These are phyloP conservation scores for Bruchidius siliquastri DNA, from an alignment of 2,888 invertebrate genomes.

Conservation along the genomic window DNA sequence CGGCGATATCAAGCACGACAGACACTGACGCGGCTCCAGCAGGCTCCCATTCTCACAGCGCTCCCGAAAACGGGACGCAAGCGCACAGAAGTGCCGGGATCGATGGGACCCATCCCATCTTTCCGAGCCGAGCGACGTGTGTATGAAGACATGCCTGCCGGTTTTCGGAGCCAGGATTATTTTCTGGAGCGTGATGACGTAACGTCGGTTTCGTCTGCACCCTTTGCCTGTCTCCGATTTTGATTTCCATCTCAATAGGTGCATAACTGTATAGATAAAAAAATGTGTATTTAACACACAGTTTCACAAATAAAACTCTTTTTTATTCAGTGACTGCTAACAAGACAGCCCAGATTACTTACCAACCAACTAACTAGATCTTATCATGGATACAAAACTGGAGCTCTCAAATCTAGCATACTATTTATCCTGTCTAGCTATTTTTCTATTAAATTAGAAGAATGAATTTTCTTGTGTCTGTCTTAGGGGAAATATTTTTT, in stretches of 20 bases:
- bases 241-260: neutral
- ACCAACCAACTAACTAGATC: too few species aligned
- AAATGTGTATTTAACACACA: too few species aligned
- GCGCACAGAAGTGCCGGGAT: conserved; percentile 37
- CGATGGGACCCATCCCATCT: conserved; percentile 46
- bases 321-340: too few species aligned
- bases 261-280: too few species aligned
- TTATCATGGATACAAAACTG: too few species aligned
- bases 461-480: too few species aligned
- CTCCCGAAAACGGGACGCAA: conserved; percentile 33
- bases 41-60: conserved; percentile 13
- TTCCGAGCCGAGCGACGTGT: conserved; percentile 1
- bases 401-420: too few species aligned
- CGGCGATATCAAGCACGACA: neutral
- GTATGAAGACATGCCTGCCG: neutral
- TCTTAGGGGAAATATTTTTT: too few species aligned
- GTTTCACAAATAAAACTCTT: too few species aligned
- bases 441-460: too few species aligned
- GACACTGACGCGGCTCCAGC: neutral
- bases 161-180: neutral
- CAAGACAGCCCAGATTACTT: too few species aligned
- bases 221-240: neutral
- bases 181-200: conserved; percentile 3
- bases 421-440: too few species aligned
- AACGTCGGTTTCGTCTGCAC: neutral